A percentile compares a stretch with the other conserved stretches of the same genome.
Conservation (phyloP, 2,113 vertebrate species). For the Gambusia holbrooki region DNA sequence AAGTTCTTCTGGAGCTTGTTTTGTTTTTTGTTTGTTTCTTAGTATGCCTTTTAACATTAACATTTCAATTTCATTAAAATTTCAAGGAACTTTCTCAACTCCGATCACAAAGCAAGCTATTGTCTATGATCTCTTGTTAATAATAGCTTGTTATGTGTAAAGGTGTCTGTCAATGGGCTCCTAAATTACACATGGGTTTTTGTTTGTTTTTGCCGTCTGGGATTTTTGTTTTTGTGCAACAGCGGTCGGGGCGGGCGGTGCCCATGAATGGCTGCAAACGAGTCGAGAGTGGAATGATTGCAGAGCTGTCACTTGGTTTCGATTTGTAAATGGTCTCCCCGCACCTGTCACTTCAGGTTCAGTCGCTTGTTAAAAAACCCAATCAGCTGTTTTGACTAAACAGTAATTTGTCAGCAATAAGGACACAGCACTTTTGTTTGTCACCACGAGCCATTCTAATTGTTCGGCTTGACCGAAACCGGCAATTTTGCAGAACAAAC, state of each 20-base stretch:
- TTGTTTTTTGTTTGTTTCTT: not conserved
- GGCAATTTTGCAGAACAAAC: slow-evolving; percentile 45
- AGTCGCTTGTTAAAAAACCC: slow-evolving; percentile 42
- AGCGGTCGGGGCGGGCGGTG: not conserved
- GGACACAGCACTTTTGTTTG: slow-evolving; percentile 24
- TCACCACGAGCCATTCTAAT: slow-evolving; percentile 24
- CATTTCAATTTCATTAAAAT: not conserved
- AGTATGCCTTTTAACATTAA: not conserved
- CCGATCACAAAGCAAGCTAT: not conserved
- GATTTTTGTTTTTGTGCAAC: slow-evolving; percentile 29
- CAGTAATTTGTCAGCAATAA: slow-evolving; percentile 54
- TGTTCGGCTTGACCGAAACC: slow-evolving; percentile 45
- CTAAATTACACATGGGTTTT: slow-evolving; percentile 21
- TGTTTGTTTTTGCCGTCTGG: slow-evolving; percentile 23
- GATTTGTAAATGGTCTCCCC: slow-evolving; percentile 60
- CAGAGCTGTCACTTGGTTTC: slow-evolving; percentile 64
- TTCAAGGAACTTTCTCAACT: not conserved
- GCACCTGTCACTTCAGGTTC: slow-evolving; percentile 67
- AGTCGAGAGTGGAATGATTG: slow-evolving; percentile 55
- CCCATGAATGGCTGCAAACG: slow-evolving; percentile 33
- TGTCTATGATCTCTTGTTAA: not conserved
- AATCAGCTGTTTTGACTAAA: slow-evolving; percentile 51
- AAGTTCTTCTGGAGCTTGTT: no score
- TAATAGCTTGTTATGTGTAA: not conserved
- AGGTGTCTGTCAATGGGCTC: slow-evolving; percentile 9